Evolutionary conservation across 2,888 invertebrate species (phyloP), one percentile per base, ranked within the genome.

Genomic region (Octodonta nipae): DNA sequence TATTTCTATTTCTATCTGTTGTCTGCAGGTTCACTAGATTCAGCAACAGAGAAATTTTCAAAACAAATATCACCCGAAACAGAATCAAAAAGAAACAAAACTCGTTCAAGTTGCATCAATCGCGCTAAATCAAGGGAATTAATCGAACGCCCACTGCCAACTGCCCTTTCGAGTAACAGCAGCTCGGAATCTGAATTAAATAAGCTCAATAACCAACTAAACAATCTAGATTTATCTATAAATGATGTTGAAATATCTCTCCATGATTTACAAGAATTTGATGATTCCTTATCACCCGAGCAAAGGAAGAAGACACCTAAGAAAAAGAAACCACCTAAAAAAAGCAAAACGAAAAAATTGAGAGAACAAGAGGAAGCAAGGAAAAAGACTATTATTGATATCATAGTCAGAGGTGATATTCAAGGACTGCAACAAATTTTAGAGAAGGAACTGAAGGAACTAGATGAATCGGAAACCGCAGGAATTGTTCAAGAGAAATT

Each of bases 41-140:
- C 60, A 11, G 56, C 52, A 2, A 35, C 46, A 1, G 42, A 47
- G 25, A 38, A 42, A 12, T 48, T 58, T 26, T 40, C 46, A 2
- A 49, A 50, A 30, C 50, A 50, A 24, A 52, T 50, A 34, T 36
- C 49, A 3, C 47, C 51, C 1, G 52, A 52, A 30, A 40, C 40
- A 5, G 43, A 43, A 20, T 31, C 45, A 2, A 54, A 49, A 42
- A 39, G 52, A 27, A 46, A 40, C 30, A 55, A 52, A 48, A 38
- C 38, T 3, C 47, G 51, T 31, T 35, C 44, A 11, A 29, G 45
- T 17, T 51, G 51, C 3, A 60, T 73, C 5, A 70, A 76, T 43
- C 63, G 76, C 36, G 73, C 74, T 1, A 76, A 75, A 45, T 65
- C 55, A 27, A 67, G 77, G 43, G 75, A 75, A 43, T 62, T 67